Percentiles rank a stretch among this genome's conserved stretches.
These are phyloP conservation scores for Halcyon leucocephala DNA, from an alignment of 2,797 vertebrate species.

Conservation along the genomic window DNA sequence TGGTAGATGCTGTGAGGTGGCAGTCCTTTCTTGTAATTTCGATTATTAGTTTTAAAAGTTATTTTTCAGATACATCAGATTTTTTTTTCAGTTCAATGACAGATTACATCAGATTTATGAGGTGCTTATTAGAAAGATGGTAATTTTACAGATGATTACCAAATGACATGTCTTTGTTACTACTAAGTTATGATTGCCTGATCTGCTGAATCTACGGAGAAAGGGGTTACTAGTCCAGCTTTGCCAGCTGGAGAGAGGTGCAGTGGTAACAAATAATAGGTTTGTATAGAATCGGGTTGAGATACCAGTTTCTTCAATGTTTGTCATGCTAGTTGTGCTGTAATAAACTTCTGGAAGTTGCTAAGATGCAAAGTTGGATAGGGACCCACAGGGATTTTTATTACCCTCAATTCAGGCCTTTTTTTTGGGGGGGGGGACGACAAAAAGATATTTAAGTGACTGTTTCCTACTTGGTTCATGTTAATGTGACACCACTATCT, in stretches of 20 bases:
- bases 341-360: not conserved
- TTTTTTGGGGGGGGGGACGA: not conserved
- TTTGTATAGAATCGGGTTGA: not conserved
- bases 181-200: not conserved
- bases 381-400: accelerated
- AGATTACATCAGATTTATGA: not conserved
- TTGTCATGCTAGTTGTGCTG: not conserved
- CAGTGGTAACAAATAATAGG: not conserved
- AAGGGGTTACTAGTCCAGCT: not conserved
- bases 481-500: not conserved
- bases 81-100: not conserved
- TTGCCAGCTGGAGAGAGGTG: not conserved
- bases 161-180: not conserved
- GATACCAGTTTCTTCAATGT: not conserved
- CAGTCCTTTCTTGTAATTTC: not conserved
- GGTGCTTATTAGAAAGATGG: not conserved
- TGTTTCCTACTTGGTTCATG: not conserved
- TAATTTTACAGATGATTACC: not conserved
- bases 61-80: not conserved
- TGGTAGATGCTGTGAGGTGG: not conserved
- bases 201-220: not conserved
- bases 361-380: not conserved
- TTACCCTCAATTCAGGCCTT: not conserved
- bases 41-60: not conserved
- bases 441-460: not conserved